Conservation (phyloP, 2,888 invertebrate species). For the Tenthredo notha region DNA sequence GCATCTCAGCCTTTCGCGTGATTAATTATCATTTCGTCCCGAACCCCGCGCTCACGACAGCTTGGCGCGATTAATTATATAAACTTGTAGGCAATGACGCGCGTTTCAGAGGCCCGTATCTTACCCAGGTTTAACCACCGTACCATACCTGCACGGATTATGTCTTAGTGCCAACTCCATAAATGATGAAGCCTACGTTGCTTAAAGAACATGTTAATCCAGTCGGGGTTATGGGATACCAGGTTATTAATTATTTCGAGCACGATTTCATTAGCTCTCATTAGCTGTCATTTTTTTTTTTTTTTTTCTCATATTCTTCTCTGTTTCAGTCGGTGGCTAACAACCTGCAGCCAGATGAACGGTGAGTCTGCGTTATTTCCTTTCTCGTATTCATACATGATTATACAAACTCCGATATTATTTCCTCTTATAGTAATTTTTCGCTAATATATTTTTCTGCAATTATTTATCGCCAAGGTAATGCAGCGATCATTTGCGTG, state of each 20-base stretch:
- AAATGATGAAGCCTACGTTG: conserved; percentile 54
- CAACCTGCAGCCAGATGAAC: conserved; percentile 64
- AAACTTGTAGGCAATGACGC: conserved; percentile 61
- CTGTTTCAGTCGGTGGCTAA: conserved; percentile 69
- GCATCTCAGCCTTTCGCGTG: conserved; percentile 45
- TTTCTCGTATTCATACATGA: background rate
- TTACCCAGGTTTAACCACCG: conserved; percentile 44
- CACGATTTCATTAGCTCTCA: conserved; percentile 55
- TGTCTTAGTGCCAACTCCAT: conserved; percentile 55
- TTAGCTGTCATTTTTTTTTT: conserved; percentile 43
- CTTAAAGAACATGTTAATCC: conserved; percentile 54
- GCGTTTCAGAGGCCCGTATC: conserved; percentile 57
- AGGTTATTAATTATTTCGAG: conserved; percentile 55
- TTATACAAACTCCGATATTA: background rate
- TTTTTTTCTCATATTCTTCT: conserved; percentile 57
- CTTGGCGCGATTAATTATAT: conserved; percentile 47
- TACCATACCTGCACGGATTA: conserved; percentile 46
- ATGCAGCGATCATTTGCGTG: background rate
- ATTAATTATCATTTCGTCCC: conserved; percentile 50
- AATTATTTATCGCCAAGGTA: conserved; percentile 2
- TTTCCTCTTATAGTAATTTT: background rate
- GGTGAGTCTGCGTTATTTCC: conserved; percentile 65
- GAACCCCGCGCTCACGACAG: conserved; percentile 41
- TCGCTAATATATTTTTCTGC: background rate
- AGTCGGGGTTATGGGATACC: conserved; percentile 49